Conservation (phyloP, 1,140 invertebrate genomes). For the Thaumatotibia leucotreta region DNA sequence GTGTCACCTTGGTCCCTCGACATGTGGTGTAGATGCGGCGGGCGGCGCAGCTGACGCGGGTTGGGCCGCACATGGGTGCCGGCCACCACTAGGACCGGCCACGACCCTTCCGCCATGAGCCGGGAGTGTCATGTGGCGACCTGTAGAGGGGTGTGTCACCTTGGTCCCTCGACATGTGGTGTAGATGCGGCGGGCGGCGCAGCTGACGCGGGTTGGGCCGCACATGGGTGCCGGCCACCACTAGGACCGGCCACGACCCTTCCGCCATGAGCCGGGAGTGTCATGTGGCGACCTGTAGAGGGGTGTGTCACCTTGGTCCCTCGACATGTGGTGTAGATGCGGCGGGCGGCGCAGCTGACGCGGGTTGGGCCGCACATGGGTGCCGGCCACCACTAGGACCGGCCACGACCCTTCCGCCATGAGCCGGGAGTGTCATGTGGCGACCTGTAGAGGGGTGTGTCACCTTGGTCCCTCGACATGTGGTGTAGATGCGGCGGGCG, state of each 20-base stretch:
- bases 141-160: neutral
- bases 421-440: no score
- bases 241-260: no score
- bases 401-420: neutral
- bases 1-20: neutral
- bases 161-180: constrained; percentile 1
- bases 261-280: no score
- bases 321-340: neutral
- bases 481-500: constrained; percentile 15
- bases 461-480: constrained; percentile 10
- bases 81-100: neutral
- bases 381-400: constrained; percentile 32
- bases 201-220: no score
- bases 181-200: no score
- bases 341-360: constrained; percentile 21
- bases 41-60: constrained; percentile 17
- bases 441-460: neutral
- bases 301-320: neutral
- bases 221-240: no score
- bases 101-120: no score
- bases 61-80: constrained; percentile 5
- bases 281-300: no score
- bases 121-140: no score
- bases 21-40: neutral
- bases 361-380: constrained; percentile 20